Evolutionary conservation across 2,888 invertebrate genomes (phyloP), one percentile per base, ranked within the genome.

Genomic region (Phymatocera aterrima): DNA sequence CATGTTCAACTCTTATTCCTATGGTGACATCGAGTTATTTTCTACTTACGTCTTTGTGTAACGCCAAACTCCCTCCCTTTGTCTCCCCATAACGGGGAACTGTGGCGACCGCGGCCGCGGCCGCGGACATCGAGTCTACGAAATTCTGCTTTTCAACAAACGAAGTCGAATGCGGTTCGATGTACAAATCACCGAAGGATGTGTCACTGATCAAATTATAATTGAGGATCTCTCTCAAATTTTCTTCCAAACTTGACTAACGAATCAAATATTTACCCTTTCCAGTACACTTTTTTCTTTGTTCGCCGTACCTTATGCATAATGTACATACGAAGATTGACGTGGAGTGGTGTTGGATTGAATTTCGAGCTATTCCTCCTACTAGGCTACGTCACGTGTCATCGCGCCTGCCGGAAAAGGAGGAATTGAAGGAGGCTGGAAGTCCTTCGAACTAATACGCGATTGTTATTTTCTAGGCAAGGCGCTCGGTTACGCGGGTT

Each of bases 1-100:
- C 81, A 79, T 80, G 78, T 78, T 72, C 51, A 18, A 77, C 40
- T 65, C 18, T 78, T 78, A 78, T 78, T 78, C 70, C 40, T 54
- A 72, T 70, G 54, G 70, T 70, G 78, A 78, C 78, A 78, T 70
- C 72, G 64, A 78, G 68, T 43, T 78, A 78, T 78, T 72, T 78
- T 57, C 40, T 70, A 37, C 70, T n/a, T 24, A 43, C 68, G 68
- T 68, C 68, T 68, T 40, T 60, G n/a, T 60, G 60, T 6, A 60
- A 68, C 40, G 21, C 28, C 10, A 10, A 34, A 37, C 37, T 34
- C 34, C 57, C 8, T 12, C 18, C 51, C 72, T 72, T 72, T 72
- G 72, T 72, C 34, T 68, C 28, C 46, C 43, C 68, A 68, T 43
- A 43, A 28, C 68, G 15, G 68, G 46, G n/a, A 68, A n/a, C n/a